Base-by-base conservation (phyloP, 2,113 vertebrate genomes). In the Polyodon spathula region DNA sequence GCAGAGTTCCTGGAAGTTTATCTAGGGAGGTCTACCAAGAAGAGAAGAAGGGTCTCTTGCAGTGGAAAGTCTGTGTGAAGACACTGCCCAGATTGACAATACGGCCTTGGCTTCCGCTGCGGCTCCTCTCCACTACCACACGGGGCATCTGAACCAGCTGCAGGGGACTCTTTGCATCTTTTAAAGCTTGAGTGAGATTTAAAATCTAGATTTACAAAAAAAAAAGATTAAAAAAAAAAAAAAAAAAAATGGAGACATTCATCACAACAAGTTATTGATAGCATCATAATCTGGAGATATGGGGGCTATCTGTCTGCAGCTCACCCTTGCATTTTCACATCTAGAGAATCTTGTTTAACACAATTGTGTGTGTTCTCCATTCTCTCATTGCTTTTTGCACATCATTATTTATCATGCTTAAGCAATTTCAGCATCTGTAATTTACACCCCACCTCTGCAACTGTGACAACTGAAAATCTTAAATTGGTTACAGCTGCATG, bases 141-240 rank as follows among this genome's bases (percentile, higher is more conserved):
- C 93, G 89, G 0, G 96, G 94, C 95, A 99, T 97, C 81, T 97
- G 92, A 1, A 97, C 96, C 16, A 99, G 84, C 74, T 98, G 92
- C 61, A 95, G 78, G 7, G 96, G 95, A 67, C 88, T 97, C 75
- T 87, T 97, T 4, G 79, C 88, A 1, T 96, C 94, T 76, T 92
- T 93, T 65, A 99, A 57, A 0, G 94, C 95, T 77, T 98, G 96
- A 41, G 87, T 91, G 64, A 98, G 90, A 64, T 99, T 99, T 76
- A 99, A 73, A 66, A 99, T 92, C 96, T 98, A 70, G 5, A 63
- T 63, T 44, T 57, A 58, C 16, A 9, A 3, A 58, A 27, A 27
- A 1, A 27, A 27, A 27, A 27, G n/a, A n/a, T n/a, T n/a, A n/a
- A 9, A 3, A 58, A 27, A 27, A 9, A 3, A 58, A 27, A 27